Base-by-base conservation (phyloP, 2,888 invertebrate genomes). In the Dolomedes plantarius region DNA sequence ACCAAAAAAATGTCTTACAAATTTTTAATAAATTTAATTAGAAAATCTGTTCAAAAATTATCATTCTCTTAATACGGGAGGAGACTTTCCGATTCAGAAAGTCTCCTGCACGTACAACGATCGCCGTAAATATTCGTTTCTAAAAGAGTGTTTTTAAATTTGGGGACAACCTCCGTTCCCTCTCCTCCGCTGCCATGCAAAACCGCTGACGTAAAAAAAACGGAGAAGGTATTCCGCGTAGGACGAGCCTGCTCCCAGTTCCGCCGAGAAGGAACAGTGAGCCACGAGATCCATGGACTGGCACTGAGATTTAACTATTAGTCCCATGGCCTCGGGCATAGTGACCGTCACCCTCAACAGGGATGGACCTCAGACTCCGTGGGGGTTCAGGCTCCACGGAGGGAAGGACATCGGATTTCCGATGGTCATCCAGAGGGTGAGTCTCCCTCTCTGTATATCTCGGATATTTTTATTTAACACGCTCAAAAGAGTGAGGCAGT, bases 341-440 rank as follows among this genome's bases (percentile, higher is more conserved):
- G 36, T 90, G 69, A 95, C 95, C 93, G 95, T 97, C 93, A 95
- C 95, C 92, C 93, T 97, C 91, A 95, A 94, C 91, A 95, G 96
- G 92, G 92, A 92, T 89, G 94, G 94, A 91, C 96, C 96, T 91
- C 94, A 95, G 89, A 91, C 96, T 36, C 96, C 96, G 83, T 95
- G 97, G 94, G 97, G 97, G 90, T 97, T 98, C 92, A 94, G 97
- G 90, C 94, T 98, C 89, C 97, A 97, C 92, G 97, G 97, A 89
- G 97, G 97, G 90, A 96, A 95, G 92, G 97, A 98, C 93, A 97
- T 97, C 92, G 96, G 96, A 90, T 95, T 96, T 89, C 97, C 97
- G 36, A 94, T 97, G 90, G 94, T 96, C 91, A 95, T 97, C 89
- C 97, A 97, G 92, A 97, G 97, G 95, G 97, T 97, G 93, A 94